These are phyloP conservation scores for Conops quadrifasciatus DNA, from an alignment of 2,888 invertebrate genomes.

Conservation along the genomic window DNA sequence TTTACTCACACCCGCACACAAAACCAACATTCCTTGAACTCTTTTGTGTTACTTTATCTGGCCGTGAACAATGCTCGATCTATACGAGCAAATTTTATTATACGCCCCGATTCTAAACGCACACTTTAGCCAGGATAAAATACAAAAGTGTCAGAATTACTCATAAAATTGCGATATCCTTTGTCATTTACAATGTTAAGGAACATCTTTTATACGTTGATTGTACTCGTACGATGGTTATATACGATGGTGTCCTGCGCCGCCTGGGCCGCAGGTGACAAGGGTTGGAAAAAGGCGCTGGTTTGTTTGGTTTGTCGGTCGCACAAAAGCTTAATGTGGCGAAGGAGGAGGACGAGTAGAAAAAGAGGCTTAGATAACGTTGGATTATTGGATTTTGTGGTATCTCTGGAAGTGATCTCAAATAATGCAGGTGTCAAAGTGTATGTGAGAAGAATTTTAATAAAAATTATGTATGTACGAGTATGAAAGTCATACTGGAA, in stretches of 20 bases:
- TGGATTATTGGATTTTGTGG: conserved; percentile 12
- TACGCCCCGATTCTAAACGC: conserved; percentile 18
- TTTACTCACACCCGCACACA: background rate
- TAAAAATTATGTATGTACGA: background rate
- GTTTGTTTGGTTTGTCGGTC: background rate
- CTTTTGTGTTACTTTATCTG: conserved; percentile 34
- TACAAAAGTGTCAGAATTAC: conserved; percentile 42
- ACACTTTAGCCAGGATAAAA: conserved; percentile 23
- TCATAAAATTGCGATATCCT: conserved; percentile 59
- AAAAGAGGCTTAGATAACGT: background rate
- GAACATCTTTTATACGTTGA: conserved; percentile 44
- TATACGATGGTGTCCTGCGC: background rate
- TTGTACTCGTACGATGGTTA: no score
- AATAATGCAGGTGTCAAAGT: background rate
- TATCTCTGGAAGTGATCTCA: background rate
- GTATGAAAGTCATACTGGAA: background rate
- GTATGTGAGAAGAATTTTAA: background rate
- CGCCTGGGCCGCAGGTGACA: conserved; percentile 3
- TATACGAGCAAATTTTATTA: conserved; percentile 40
- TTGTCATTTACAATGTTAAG: conserved; percentile 57
- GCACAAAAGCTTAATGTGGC: background rate
- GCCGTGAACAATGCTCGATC: conserved; percentile 38
- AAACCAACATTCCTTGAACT: background rate
- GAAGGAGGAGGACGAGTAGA: background rate
- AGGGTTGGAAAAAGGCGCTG: no score